Conservation (phyloP, 2,888 invertebrate species). For the Germaria angustata region DNA sequence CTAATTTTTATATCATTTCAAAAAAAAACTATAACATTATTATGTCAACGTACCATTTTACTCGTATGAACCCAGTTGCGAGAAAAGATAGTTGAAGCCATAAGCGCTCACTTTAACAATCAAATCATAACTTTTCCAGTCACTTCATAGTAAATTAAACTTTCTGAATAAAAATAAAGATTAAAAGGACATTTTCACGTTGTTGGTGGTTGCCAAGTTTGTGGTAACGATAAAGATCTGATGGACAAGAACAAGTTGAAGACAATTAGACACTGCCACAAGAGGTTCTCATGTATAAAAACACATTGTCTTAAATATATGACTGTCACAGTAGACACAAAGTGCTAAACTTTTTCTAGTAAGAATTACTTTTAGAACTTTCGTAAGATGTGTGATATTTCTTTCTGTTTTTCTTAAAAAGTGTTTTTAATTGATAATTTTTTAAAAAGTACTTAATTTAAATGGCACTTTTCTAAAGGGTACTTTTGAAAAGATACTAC, state of each 20-base stretch:
- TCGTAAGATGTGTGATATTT: no score
- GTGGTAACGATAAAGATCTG: neutral
- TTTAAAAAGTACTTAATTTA: no score
- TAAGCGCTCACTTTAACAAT: neutral
- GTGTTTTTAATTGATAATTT: no score
- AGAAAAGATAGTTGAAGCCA: neutral
- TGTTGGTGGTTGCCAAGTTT: conserved; percentile 1
- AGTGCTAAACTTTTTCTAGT: no score
- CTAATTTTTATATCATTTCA: conserved; percentile 11
- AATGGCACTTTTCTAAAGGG: no score
- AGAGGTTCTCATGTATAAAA: neutral
- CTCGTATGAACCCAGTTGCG: neutral
- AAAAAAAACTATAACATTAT: conserved; percentile 15
- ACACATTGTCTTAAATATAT: no score
- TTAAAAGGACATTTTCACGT: neutral
- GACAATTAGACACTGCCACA: neutral
- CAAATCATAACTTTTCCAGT: neutral
- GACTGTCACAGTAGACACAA: no score
- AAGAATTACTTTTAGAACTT: no score
- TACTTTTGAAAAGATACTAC: no score
- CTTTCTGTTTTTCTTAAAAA: no score
- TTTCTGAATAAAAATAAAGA: conserved; percentile 22
- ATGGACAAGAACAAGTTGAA: conserved; percentile 13
- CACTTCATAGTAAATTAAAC: conserved; percentile 10
- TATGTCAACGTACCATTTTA: conserved; percentile 14